A percentile compares a stretch with the other conserved stretches of the same genome.
Conservation (phyloP, 2,113 vertebrate genomes). For the Oryzias javanicus region DNA sequence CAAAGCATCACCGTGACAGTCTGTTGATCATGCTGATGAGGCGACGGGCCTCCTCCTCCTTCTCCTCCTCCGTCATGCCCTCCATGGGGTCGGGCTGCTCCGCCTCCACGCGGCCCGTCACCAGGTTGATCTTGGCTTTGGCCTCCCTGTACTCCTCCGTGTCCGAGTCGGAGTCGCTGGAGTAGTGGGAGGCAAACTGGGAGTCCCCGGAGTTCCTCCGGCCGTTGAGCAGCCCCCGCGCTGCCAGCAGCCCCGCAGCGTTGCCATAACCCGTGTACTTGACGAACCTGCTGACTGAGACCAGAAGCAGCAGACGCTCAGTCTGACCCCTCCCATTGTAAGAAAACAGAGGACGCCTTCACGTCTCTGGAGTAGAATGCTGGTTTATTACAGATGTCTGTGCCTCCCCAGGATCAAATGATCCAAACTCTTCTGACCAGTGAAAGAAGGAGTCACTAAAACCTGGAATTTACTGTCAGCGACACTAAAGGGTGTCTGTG, state of each 20-base stretch:
- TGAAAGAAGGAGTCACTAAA: no score
- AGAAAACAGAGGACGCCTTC: no score
- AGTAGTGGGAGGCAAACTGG: constrained; percentile 49
- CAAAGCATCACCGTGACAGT: constrained; percentile 32
- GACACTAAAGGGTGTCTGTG: no score
- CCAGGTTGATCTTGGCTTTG: constrained; percentile 71
- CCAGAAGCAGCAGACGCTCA: neutral
- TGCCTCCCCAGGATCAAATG: no score
- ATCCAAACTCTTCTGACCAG: no score
- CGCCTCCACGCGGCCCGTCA: constrained; percentile 75
- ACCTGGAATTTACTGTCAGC: no score
- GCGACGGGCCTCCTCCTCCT: constrained; percentile 70
- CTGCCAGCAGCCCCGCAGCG: constrained; percentile 75
- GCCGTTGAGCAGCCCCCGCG: constrained; percentile 67
- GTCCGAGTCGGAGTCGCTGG: constrained; percentile 77
- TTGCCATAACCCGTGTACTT: constrained; percentile 82
- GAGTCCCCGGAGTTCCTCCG: constrained; percentile 6
- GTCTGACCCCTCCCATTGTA: neutral
- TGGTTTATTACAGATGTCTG: no score
- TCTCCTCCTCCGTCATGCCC: constrained; percentile 77
- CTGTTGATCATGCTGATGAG: constrained; percentile 73
- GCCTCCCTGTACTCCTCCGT: constrained; percentile 77
- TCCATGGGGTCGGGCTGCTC: constrained; percentile 76
- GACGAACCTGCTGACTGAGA: constrained; percentile 73
- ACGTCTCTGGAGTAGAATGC: no score